Percentiles rank a stretch among this genome's conserved stretches.
Conservation (phyloP, 2,888 invertebrate genomes). For the Pediacus dermestoides region DNA sequence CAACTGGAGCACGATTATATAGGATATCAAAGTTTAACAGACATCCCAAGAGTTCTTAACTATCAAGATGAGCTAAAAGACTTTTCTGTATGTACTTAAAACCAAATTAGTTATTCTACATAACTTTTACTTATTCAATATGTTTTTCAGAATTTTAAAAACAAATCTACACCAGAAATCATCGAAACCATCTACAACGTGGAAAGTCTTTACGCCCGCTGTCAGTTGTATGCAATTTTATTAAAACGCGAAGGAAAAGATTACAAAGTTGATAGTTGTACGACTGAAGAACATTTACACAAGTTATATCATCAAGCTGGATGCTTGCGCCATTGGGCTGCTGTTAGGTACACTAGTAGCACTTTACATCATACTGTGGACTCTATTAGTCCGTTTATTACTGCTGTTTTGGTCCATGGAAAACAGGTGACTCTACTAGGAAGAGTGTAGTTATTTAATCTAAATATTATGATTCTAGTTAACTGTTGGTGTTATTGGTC, state of each 20-base stretch:
- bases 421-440: slow-evolving; percentile 82
- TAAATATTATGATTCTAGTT: slow-evolving; percentile 50
- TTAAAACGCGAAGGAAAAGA: slow-evolving; percentile 76
- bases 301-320: slow-evolving; percentile 80
- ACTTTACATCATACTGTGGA: slow-evolving; percentile 92
- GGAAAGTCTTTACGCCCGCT: slow-evolving; percentile 73
- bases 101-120: slow-evolving; percentile 4
- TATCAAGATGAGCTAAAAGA: slow-evolving; percentile 63
- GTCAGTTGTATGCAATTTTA: slow-evolving; percentile 81
- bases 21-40: slow-evolving; percentile 93
- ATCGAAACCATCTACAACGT: slow-evolving; percentile 65
- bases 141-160: slow-evolving; percentile 58
- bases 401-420: slow-evolving; percentile 94
- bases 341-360: slow-evolving; percentile 92
- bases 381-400: slow-evolving; percentile 97
- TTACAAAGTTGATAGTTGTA: slow-evolving; percentile 63
- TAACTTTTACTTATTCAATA: too few relatives aligned
- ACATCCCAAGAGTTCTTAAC: slow-evolving; percentile 80
- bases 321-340: slow-evolving; percentile 82
- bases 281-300: slow-evolving; percentile 67
- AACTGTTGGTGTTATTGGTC: slow-evolving; percentile 91
- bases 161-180: slow-evolving; percentile 70
- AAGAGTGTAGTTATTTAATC: slow-evolving; percentile 3
- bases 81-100: slow-evolving; percentile 40
- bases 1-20: slow-evolving; percentile 90